Evolutionary conservation across 2,888 invertebrate genomes (phyloP).

Genomic region (Ophioninae sp.): DNA sequence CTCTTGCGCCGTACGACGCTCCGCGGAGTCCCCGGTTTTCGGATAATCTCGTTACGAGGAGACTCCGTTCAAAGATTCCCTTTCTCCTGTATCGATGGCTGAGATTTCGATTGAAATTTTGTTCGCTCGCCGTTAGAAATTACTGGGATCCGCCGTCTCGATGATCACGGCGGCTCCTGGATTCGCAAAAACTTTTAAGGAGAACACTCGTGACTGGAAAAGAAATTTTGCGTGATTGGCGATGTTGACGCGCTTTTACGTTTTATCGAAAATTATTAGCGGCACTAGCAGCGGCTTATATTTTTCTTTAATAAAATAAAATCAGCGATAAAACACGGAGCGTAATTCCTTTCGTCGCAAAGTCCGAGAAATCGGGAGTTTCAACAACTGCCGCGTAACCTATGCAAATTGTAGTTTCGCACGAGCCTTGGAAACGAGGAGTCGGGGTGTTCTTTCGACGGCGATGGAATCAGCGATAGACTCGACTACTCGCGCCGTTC

Average conservation of each 20-base stretch:
- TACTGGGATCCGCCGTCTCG: background rate
- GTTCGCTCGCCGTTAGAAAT: background rate
- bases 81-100: background rate
- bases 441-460: background rate
- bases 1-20: background rate
- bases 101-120: background rate
- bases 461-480: background rate
- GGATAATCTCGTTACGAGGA: background rate
- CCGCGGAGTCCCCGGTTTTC: background rate
- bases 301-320: background rate
- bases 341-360: background rate
- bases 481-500: background rate
- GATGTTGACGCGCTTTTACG: too few species aligned
- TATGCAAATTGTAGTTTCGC: background rate
- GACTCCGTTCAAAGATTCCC: background rate
- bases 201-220: background rate
- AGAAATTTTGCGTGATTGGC: background rate
- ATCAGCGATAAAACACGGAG: background rate
- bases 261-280: background rate
- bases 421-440: background rate
- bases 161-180: background rate
- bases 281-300: background rate
- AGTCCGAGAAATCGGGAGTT: background rate
- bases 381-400: background rate
- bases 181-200: background rate